Base-by-base conservation (phyloP, 1,140 invertebrate species). In the Listronotus oregonensis region DNA sequence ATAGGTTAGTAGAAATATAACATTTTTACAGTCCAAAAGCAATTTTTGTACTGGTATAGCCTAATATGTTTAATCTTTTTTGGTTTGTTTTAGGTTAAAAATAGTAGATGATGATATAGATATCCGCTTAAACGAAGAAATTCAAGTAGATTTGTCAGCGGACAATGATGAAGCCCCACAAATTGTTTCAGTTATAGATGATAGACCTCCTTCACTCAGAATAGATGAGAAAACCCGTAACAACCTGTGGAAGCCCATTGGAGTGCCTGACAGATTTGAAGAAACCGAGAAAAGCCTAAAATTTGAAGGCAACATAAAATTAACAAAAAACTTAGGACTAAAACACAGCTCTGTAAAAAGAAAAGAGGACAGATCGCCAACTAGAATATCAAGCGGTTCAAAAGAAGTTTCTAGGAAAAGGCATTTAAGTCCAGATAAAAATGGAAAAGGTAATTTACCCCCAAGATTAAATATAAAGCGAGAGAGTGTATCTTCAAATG, bases 81-180 rank as follows among this genome's bases (percentile, higher is more conserved):
- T 40, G 21, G n/a, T n/a, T n/a, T 32, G 78, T 87, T 86, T 47
- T 73, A 95, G 92, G 69, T 85, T 95, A 3, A 89, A 88, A 81
- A 93, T 98, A 66, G 91, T 97, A 65, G 95, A 97, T 79, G 93
- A 96, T 80, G 92, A 96, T 74, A 77, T 92, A 31, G 89, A 91
- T 73, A 82, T 83, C 8, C 73, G 87, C 0, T 54, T 73, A 12
- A 66, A 69, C 43, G 84, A 87, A 59, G 86, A 88, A 66, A 85
- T 88, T 64, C 87, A 91, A 69, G 80, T 90, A 46, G 88, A 92
- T 61, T 82, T 92, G 7, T 76, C 86, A 32, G 83, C 85, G 34
- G 78, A 85, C 17, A 87, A 86, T 21, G 94, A 97, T 75, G 92
- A 96, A 81, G 92, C 90, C 0, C 95, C 95, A 6, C 90, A 92